phyloP scores from a whole-genome alignment of 30 jellyfish, hydroid and myxozoan genomes.

The Chrysaora quinquecirrha region DNA sequence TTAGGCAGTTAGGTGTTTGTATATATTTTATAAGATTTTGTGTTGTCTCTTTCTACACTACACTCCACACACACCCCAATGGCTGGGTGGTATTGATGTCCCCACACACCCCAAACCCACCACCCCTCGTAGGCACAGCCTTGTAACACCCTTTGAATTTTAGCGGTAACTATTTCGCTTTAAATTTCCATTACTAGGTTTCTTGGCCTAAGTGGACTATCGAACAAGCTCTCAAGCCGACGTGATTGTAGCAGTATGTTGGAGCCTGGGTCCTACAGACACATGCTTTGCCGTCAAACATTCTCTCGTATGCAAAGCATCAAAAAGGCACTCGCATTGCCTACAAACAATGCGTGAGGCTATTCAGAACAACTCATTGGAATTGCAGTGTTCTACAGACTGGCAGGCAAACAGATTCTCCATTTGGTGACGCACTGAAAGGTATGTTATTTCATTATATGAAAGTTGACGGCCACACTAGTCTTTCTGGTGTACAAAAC shows the following conservation, averaged over 20 bases:
- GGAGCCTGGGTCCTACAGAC: constrained; percentile 58
- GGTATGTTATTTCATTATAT: constrained; percentile 21
- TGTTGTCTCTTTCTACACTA: no score
- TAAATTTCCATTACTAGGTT: no score
- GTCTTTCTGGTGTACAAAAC: no score
- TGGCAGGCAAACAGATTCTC: constrained; percentile 36
- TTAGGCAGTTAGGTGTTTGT: no score
- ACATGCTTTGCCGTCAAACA: constrained; percentile 44
- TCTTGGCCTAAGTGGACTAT: constrained; percentile 57
- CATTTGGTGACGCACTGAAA: constrained; percentile 60
- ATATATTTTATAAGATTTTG: no score
- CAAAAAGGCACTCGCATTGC: constrained; percentile 58
- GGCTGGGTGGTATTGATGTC: no score
- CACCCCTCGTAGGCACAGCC: no score
- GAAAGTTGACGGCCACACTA: no score
- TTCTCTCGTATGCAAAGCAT: constrained; percentile 68
- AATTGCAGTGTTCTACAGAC: constrained; percentile 65
- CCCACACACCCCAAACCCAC: no score
- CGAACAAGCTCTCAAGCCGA: constrained; percentile 26
- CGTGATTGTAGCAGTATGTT: constrained; percentile 46
- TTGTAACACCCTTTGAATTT: no score
- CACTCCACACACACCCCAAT: no score
- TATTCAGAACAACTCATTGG: constrained; percentile 58
- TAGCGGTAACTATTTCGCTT: no score
- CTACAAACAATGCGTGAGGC: constrained; percentile 49